Evolutionary conservation across 2,113 vertebrate genomes (phyloP).

Genomic region (Nibea coibor): DNA sequence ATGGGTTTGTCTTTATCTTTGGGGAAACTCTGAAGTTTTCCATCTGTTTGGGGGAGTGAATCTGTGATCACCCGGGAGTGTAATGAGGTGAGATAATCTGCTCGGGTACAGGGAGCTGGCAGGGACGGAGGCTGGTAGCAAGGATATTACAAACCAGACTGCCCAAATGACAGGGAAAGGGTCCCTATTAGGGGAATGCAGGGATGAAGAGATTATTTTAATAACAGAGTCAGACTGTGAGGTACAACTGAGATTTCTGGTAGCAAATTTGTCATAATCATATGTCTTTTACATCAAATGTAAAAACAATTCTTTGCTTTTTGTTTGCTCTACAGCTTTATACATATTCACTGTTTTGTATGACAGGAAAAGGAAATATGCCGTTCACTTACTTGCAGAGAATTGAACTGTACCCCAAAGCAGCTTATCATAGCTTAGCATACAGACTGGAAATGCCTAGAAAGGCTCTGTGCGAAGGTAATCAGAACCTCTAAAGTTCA

Average conservation of each 20-base stretch:
- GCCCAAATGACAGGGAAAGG: slow-evolving; percentile 53
- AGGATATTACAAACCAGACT: slow-evolving; percentile 56
- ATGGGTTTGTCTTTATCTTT: slow-evolving; percentile 64
- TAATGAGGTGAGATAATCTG: slow-evolving; percentile 80
- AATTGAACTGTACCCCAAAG: neutral
- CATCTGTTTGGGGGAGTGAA: slow-evolving; percentile 64
- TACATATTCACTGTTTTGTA: neutral
- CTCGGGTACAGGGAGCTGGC: slow-evolving; percentile 62
- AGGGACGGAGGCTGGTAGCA: slow-evolving; percentile 48
- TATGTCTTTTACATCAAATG: slow-evolving; percentile 25
- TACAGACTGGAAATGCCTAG: neutral
- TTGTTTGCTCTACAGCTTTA: neutral
- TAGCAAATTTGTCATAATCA: slow-evolving; percentile 28
- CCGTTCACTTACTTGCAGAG: neutral
- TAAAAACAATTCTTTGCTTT: neutral
- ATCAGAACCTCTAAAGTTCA: neutral
- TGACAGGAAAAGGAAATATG: neutral
- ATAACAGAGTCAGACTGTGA: slow-evolving; percentile 56
- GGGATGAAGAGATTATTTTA: slow-evolving; percentile 63
- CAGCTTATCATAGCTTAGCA: neutral
- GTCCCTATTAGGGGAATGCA: slow-evolving; percentile 44
- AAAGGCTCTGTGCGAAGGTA: neutral
- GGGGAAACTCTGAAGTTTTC: slow-evolving; percentile 66
- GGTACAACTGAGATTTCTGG: slow-evolving; percentile 40
- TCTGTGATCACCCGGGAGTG: slow-evolving; percentile 59